Evolutionary conservation across 2,888 invertebrate genomes (phyloP), one percentile per base, ranked within the genome.

Genomic region (Tinea semifulvella): DNA sequence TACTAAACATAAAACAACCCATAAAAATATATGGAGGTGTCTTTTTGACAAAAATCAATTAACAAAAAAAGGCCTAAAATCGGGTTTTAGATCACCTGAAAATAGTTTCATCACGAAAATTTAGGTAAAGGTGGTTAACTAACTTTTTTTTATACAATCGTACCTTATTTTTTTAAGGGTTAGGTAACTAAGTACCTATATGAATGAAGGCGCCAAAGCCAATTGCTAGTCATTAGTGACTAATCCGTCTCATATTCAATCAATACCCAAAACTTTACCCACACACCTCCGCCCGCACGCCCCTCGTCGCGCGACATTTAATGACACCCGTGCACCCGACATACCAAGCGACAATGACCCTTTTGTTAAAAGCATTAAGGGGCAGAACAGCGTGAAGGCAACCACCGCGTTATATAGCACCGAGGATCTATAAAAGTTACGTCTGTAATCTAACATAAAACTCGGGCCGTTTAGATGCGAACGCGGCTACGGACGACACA

Each of bases 401-500:
- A 67, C 73, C 73, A 72, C 75, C 76, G 72, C 77, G 80, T 79
- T 80, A 80, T 80, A 80, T 80, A 80, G 80, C 79, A 79, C 79
- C 76, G 79, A 80, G 79, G 80, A 80, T 80, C 80, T 80, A 80
- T 80, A 80, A 80, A 80, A 80, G 79, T 80, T 79, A 80, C 79
- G 80, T 80, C 79, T 80, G 80, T 80, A 80, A 80, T 80, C 80
- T 80, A 79, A 80, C 80, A 80, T 80, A 80, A 80, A 80, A 80
- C 77, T 79, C 79, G 75, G 79, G 77, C 80, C 80, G 80, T 79
- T 80, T 80, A 80, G 80, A 80, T 80, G 80, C 71, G 79, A 79
- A 79, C 77, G 79, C 77, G 77, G 76, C 75, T 68, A 76, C 76
- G 77, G 79, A 71, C 76, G 79, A 77, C 79, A 79, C 79, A 79